Base-by-base conservation (phyloP, 2,888 invertebrate genomes). In the Drosophila atripex region DNA sequence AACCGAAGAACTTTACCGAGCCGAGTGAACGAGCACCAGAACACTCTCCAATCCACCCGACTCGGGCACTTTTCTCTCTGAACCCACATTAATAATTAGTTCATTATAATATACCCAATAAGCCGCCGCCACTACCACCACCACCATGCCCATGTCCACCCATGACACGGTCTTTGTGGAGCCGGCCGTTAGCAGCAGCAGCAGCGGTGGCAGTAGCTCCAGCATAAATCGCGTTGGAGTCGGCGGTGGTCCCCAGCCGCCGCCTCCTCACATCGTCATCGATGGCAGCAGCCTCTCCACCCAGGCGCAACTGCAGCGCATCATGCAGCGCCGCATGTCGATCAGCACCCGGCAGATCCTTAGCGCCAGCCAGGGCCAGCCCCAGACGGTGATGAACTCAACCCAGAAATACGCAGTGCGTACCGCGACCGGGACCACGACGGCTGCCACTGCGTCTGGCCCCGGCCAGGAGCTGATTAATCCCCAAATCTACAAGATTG, bases 401-500 rank as follows among this genome's bases (percentile, higher is more conserved):
- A 47, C 66, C 18, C 72, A 68, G 43, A 88, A 86, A 52, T 86
- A 79, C 49, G 77, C 87, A 30, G 80, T 86, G 61, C 80, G 86
- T 54, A 63, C 86, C 28, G 73, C 82, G 63, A 51, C 69, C 56
- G 71, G 77, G 23, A 32, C 53, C 11, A 70, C 77, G 25, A 38
- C 53, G n/a, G n/a, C 43, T 16, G 71, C 43, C 9, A 18, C 83
- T 71, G 18, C 87, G 77, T 41, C 78, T 68, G 21, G 39, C 32
- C 32, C 68, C 11, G 50, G 70, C 5, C 85, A 90, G 63, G 91
- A 91, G 68, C 71, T 91, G 51, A 75, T 91, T 3, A 91, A 91
- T 80, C 91, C 90, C 45, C 91, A 91, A 75, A 90, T 91, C 53
- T 90, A 91, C 41, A 91, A 91, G 80, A 90, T 92, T 74, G 90